Evolutionary conservation across 2,113 vertebrate genomes (phyloP).

Genomic region (Sinocyclocheilus anophthalmus): DNA sequence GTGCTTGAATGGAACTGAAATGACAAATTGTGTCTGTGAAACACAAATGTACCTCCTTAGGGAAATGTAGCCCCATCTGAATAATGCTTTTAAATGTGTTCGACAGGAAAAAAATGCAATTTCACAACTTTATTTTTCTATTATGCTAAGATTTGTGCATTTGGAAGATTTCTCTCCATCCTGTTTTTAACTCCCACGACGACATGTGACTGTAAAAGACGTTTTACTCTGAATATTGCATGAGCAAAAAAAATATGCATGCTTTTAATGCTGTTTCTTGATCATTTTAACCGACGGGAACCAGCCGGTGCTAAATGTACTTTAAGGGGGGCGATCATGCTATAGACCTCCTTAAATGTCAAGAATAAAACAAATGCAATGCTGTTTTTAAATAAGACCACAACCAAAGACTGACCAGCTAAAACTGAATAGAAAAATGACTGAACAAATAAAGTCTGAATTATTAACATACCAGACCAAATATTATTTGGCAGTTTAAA

Average conservation of each 20-base stretch:
- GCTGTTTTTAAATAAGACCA: background rate
- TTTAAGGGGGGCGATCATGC: background rate
- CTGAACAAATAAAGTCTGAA: background rate
- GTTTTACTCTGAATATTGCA: conserved; percentile 7
- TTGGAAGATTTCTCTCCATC: background rate
- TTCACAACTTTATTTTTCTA: conserved; percentile 3
- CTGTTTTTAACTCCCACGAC: background rate
- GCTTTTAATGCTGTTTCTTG: background rate
- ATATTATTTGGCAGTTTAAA: background rate
- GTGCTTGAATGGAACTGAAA: background rate
- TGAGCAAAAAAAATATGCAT: conserved; percentile 3
- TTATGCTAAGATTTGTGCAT: conserved; percentile 24
- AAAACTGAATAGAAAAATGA: background rate
- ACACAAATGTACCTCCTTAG: background rate
- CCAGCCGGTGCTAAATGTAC: background rate
- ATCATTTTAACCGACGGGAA: background rate
- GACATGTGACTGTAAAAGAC: background rate
- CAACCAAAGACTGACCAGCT: background rate
- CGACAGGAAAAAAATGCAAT: background rate
- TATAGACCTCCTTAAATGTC: conserved; percentile 14
- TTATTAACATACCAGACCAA: background rate
- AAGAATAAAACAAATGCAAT: too few relatives aligned
- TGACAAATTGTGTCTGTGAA: background rate
- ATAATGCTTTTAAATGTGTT: conserved; percentile 11
- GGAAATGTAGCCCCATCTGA: background rate